Conservation (phyloP, 2,113 vertebrate genomes). For the Zapus hudsonius region DNA sequence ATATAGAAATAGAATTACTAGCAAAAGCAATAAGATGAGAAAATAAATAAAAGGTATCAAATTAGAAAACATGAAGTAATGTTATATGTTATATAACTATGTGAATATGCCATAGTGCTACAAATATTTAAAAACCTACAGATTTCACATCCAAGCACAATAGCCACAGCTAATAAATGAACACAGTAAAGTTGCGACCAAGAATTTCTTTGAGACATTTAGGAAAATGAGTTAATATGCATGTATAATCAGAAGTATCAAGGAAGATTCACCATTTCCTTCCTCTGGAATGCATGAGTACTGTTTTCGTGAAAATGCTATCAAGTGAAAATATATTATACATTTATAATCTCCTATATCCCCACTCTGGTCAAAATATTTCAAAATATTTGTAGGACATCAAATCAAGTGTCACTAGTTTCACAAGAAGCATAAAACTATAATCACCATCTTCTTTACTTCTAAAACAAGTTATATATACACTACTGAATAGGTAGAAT, state of each 20-base stretch:
- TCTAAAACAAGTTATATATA: background rate
- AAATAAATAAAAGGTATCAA: background rate
- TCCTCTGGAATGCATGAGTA: background rate
- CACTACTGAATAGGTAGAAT: background rate
- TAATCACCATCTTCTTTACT: background rate
- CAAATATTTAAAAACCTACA: background rate
- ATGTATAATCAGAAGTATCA: background rate
- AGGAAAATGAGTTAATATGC: background rate
- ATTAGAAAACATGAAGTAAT: background rate
- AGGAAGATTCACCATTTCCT: background rate
- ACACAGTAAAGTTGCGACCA: background rate
- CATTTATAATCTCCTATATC: background rate
- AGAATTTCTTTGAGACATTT: background rate
- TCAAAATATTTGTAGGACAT: background rate
- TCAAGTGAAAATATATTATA: background rate
- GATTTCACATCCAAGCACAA: background rate
- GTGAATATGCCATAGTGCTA: background rate
- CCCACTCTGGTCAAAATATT: background rate
- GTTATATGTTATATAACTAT: background rate
- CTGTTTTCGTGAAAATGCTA: background rate
- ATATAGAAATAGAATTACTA: no score
- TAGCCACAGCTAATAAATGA: background rate
- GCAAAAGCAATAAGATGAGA: no score
- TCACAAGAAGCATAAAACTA: background rate
- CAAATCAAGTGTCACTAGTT: background rate